Percentiles rank a stretch among this genome's conserved stretches.
These are phyloP conservation scores for Sander lucioperca DNA, from an alignment of 2,113 vertebrate species.

Conservation along the genomic window DNA sequence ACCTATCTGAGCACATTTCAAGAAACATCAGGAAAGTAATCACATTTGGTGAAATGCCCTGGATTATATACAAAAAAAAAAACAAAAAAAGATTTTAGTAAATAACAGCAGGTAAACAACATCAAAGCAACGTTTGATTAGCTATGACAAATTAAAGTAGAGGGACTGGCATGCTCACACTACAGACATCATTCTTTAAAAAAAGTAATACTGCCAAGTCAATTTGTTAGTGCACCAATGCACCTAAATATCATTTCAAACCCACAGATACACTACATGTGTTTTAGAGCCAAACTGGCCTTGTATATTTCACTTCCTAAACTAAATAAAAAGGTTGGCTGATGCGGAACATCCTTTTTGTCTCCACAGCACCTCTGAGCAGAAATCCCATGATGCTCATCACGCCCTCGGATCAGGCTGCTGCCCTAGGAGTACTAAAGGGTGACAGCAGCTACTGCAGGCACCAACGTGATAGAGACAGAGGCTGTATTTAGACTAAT, in stretches of 20 bases:
- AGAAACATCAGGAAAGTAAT: not conserved
- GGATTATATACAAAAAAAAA: not conserved
- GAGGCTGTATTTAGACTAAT: not conserved
- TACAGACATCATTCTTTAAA: not conserved
- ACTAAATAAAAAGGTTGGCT: constrained; percentile 19
- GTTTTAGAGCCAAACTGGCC: not conserved
- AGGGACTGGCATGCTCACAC: not conserved
- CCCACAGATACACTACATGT: not conserved
- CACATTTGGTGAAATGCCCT: not conserved
- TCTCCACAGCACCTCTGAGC: constrained; percentile 12
- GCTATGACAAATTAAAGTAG: not conserved
- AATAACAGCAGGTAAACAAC: constrained; percentile 5
- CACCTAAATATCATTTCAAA: constrained; percentile 13
- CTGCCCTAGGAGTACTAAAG: constrained; percentile 3
- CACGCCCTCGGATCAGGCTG: constrained; percentile 34
- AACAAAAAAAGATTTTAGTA: not conserved
- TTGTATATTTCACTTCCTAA: constrained; percentile 17
- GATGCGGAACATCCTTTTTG: constrained; percentile 35
- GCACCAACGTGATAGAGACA: constrained; percentile 14
- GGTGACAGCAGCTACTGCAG: not conserved
- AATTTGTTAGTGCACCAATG: not conserved
- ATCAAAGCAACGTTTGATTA: not conserved
- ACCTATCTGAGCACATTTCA: not conserved
- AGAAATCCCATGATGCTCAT: constrained; percentile 60
- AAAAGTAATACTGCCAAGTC: not conserved